A percentile compares a stretch with the other conserved stretches of the same genome.
Evolutionary conservation across 1,140 invertebrate species (phyloP).

Genomic region (Lasaia peninsularis): DNA sequence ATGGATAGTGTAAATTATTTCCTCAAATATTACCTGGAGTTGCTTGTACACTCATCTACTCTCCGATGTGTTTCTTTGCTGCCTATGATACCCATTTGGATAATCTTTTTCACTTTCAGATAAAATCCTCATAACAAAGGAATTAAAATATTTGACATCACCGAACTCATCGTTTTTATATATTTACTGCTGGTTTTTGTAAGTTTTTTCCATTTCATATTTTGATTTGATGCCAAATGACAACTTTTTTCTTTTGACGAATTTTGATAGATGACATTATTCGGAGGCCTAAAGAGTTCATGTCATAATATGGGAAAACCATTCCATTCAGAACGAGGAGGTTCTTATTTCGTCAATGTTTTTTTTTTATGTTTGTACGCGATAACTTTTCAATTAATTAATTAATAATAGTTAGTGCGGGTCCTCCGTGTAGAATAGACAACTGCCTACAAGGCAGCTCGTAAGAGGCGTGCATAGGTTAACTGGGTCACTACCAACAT

Average conservation of each 20-base stretch:
- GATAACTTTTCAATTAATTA: too few relatives aligned
- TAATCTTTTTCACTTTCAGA: constrained; percentile 1
- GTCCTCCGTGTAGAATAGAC: too few relatives aligned
- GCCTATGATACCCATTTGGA: constrained; percentile 43
- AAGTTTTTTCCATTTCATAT: not conserved
- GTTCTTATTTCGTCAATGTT: too few relatives aligned
- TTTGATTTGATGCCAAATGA: not conserved
- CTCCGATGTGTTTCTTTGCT: constrained; percentile 37
- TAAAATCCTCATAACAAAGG: not conserved
- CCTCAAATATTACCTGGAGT: constrained; percentile 51
- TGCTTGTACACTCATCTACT: constrained; percentile 49
- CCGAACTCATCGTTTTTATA: not conserved
- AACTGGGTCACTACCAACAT: too few relatives aligned
- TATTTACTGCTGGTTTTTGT: not conserved
- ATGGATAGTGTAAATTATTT: not conserved
- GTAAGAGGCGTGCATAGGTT: too few relatives aligned
- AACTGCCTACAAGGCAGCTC: too few relatives aligned
- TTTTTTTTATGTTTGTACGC: too few relatives aligned
- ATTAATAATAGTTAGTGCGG: too few relatives aligned
- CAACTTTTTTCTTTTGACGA: not conserved
- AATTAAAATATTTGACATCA: not conserved
- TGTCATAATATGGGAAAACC: too few relatives aligned
- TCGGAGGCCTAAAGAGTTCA: too few relatives aligned
- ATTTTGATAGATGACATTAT: not conserved
- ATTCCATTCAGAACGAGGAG: too few relatives aligned